These are phyloP conservation scores for Anguilla marmorata DNA, from an alignment of 2,797 vertebrate genomes.

Conservation along the genomic window DNA sequence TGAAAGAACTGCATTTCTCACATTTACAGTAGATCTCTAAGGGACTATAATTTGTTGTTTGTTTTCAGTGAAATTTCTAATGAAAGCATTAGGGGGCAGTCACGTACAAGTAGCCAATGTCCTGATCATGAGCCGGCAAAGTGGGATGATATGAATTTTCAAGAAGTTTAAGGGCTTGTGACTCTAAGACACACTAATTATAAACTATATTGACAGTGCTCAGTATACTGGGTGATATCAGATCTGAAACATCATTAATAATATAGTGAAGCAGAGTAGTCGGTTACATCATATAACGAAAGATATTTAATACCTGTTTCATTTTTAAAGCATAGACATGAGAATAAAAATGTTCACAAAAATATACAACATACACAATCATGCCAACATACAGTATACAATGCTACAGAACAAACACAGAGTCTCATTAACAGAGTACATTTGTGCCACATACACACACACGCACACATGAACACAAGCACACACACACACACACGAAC, in stretches of 20 bases:
- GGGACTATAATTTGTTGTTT: neutral
- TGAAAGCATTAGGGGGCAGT: neutral
- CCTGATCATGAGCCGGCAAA: neutral
- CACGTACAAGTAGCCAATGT: neutral
- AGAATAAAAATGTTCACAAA: neutral
- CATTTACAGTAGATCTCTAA: neutral
- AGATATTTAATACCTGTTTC: neutral
- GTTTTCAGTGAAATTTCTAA: neutral
- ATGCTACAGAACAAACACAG: conserved; percentile 8
- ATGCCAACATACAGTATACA: neutral
- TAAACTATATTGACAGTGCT: neutral
- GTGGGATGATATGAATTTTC: neutral
- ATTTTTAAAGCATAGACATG: neutral
- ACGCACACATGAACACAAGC: neutral
- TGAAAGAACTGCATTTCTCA: neutral
- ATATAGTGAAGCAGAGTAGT: neutral
- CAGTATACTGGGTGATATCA: neutral
- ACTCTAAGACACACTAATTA: neutral
- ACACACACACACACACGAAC: neutral
- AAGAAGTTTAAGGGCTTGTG: neutral
- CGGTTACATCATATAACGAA: neutral
- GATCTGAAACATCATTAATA: neutral
- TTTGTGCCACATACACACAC: neutral
- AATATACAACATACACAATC: neutral
- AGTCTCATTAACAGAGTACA: neutral